A percentile compares a stretch with the other conserved stretches of the same genome.
phyloP scores from a whole-genome alignment of 2,888 invertebrate species.

The Lithosia quadra region DNA sequence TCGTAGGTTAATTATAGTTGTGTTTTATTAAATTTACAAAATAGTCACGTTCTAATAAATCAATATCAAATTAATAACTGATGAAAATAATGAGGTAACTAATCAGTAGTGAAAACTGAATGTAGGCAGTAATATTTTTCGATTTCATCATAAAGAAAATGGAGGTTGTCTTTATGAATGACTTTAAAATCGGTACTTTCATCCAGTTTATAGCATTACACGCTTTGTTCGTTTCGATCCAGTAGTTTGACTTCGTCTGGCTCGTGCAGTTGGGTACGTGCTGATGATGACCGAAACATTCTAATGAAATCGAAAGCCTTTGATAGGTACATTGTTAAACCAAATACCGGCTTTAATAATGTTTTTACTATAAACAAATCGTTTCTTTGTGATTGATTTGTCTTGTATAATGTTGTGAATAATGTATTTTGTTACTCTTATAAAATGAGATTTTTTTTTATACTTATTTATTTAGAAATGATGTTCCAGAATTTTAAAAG shows the following conservation, averaged over 20 bases:
- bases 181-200: constrained; percentile 66
- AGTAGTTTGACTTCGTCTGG: constrained; percentile 63
- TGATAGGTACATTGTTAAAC: constrained; percentile 20
- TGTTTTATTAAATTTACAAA: background rate
- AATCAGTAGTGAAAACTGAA: constrained; percentile 17
- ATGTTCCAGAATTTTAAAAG: background rate
- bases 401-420: background rate
- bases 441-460: background rate
- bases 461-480: background rate
- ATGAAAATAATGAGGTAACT: constrained; percentile 7
- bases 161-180: constrained; percentile 49
- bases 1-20: background rate
- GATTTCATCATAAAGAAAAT: constrained; percentile 30
- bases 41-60: constrained; percentile 27
- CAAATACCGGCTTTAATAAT: constrained; percentile 2
- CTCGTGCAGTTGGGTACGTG: constrained; percentile 59
- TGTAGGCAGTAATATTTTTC: constrained; percentile 30
- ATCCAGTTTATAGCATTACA: constrained; percentile 74
- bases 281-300: constrained; percentile 56
- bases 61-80: background rate
- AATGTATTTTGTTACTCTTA: background rate
- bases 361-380: background rate
- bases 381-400: too few species aligned
- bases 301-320: constrained; percentile 59
- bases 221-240: constrained; percentile 70